phyloP scores from a whole-genome alignment of 2,888 invertebrate species.

The Diaperis boleti region DNA sequence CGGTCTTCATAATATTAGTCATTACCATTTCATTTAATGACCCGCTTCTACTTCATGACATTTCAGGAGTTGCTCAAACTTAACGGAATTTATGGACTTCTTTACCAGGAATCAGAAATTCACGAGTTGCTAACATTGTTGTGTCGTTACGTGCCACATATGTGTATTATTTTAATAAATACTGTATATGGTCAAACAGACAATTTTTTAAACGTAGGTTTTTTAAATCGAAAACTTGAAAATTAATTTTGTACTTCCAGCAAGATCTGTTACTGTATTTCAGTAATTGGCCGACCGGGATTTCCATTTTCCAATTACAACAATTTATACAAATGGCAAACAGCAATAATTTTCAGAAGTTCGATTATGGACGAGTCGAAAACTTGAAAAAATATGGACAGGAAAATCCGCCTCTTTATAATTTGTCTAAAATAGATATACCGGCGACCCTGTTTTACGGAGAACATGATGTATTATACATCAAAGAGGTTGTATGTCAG shows the following conservation, averaged over 20 bases:
- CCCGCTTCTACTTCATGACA: too few relatives aligned
- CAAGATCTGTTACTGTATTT: slow-evolving; percentile 2
- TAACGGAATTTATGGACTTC: too few relatives aligned
- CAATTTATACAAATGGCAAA: slow-evolving; percentile 22
- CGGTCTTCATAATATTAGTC: neutral
- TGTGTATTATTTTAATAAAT: too few relatives aligned
- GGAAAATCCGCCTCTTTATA: slow-evolving; percentile 8
- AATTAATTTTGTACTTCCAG: slow-evolving; percentile 13
- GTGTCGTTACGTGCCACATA: too few relatives aligned
- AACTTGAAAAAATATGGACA: slow-evolving; percentile 20
- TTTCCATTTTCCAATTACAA: slow-evolving; percentile 4
- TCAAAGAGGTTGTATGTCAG: slow-evolving; percentile 11
- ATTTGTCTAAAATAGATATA: slow-evolving; percentile 8
- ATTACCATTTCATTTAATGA: neutral
- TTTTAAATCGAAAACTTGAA: too few relatives aligned
- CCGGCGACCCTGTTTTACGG: slow-evolving; percentile 26
- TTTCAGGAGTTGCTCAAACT: too few relatives aligned
- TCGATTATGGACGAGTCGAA: slow-evolving; percentile 16
- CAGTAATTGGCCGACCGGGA: slow-evolving; percentile 16
- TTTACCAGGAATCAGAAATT: too few relatives aligned
- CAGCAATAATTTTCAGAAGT: slow-evolving; percentile 16
- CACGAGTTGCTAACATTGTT: too few relatives aligned
- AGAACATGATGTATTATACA: slow-evolving; percentile 20
- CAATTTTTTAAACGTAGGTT: too few relatives aligned
- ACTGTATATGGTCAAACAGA: too few relatives aligned